phyloP scores from a whole-genome alignment of 92 coral and sea anemone genomes.

The Actinostola sp. region DNA sequence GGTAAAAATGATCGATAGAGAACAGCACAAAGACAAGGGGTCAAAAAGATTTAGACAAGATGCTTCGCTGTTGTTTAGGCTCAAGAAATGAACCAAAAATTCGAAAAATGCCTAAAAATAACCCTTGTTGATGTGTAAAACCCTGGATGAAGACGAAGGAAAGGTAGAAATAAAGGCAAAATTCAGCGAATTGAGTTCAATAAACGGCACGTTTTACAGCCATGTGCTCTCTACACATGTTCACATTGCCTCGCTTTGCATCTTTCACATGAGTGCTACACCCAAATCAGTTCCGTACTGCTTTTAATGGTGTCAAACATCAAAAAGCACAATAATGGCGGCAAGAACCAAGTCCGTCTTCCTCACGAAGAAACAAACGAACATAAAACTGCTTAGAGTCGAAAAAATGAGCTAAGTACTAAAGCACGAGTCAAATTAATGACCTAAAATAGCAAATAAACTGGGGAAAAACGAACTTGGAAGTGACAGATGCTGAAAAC shows the following conservation, averaged over 20 bases:
- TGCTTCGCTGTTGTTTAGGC: background rate
- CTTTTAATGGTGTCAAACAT: slow-evolving; percentile 35
- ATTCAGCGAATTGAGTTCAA: background rate
- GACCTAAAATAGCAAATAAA: slow-evolving; percentile 63
- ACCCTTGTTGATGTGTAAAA: background rate
- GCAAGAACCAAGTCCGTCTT: slow-evolving; percentile 10
- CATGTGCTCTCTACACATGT: slow-evolving; percentile 42
- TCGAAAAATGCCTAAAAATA: slow-evolving; percentile 12
- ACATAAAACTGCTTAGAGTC: background rate
- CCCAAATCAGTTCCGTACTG: slow-evolving; percentile 25
- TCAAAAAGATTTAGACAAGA: slow-evolving; percentile 29
- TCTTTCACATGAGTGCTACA: slow-evolving; percentile 15
- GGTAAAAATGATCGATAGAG: background rate
- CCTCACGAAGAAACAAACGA: slow-evolving; percentile 11
- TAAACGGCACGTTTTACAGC: slow-evolving; percentile 16
- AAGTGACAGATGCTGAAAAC: slow-evolving; percentile 50
- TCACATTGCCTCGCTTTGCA: background rate
- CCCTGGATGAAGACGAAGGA: slow-evolving; percentile 14
- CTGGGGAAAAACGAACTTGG: slow-evolving; percentile 62
- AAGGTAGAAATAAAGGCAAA: slow-evolving; percentile 14
- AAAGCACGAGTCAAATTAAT: slow-evolving; percentile 27
- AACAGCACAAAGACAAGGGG: slow-evolving; percentile 36
- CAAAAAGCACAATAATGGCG: slow-evolving; percentile 44
- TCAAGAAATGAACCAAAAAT: slow-evolving; percentile 8
- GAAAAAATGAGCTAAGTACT: slow-evolving; percentile 41